Percentiles rank a stretch among this genome's conserved stretches.
Evolutionary conservation across 2,888 invertebrate species (phyloP).

Genomic region (Dione vanillae): DNA sequence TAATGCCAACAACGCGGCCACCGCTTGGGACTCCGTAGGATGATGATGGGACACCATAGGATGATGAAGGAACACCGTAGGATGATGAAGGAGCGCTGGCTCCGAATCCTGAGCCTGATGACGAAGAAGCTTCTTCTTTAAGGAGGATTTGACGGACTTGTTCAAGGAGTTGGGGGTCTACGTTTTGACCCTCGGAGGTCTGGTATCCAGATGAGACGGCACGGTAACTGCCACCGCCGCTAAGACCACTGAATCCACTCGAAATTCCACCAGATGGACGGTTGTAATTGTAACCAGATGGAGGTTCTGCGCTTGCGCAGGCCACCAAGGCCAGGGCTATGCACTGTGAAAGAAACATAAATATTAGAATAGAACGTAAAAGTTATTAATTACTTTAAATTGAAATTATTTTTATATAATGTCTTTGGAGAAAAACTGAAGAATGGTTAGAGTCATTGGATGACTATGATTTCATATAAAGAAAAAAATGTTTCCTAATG

Average conservation of each 20-base stretch:
- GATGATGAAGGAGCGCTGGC: conserved; percentile 84
- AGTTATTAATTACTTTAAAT: neutral
- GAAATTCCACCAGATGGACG: conserved; percentile 85
- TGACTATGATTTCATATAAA: too few species aligned
- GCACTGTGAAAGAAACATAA: conserved; percentile 85
- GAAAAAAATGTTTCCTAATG: neutral
- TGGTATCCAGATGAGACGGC: conserved; percentile 91
- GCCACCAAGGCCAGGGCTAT: conserved; percentile 92
- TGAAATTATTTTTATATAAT: neutral
- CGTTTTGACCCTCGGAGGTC: conserved; percentile 92
- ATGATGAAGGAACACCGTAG: conserved; percentile 87
- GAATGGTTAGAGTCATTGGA: too few species aligned
- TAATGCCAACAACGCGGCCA: conserved; percentile 91
- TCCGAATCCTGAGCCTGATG: conserved; percentile 82
- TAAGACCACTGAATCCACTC: conserved; percentile 69
- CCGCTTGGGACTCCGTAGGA: conserved; percentile 86
- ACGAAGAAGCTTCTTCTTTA: conserved; percentile 89
- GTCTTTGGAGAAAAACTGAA: too few species aligned
- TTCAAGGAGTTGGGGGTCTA: conserved; percentile 91
- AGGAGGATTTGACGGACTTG: conserved; percentile 93
- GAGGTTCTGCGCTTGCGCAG: conserved; percentile 89
- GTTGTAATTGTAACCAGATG: conserved; percentile 90
- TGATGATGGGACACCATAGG: conserved; percentile 86
- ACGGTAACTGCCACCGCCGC: conserved; percentile 88
- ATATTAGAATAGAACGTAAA: neutral